Conservation (phyloP, 2,797 vertebrate species). For the Alouatta caraya region DNA sequence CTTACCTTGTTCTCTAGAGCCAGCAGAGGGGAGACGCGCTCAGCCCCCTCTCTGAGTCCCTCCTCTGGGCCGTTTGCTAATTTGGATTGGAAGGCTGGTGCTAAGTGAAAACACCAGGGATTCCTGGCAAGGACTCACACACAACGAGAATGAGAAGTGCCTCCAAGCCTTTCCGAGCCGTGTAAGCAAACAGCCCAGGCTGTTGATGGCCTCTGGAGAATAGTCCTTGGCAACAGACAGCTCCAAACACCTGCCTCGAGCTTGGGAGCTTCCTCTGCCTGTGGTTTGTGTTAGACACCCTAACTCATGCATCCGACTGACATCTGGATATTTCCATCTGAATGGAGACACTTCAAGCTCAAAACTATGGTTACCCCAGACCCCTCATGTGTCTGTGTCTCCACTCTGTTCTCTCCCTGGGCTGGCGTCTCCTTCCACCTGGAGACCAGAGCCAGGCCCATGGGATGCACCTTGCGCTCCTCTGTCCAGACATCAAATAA, state of each 20-base stretch:
- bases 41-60: conserved; percentile 53
- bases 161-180: conserved; percentile 71
- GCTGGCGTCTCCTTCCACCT: neutral
- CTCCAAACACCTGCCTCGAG: conserved; percentile 40
- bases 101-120: conserved; percentile 81
- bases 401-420: neutral
- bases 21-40: neutral
- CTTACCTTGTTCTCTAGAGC: neutral
- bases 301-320: neutral
- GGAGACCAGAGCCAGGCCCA: neutral
- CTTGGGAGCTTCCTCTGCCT: conserved; percentile 31
- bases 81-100: conserved; percentile 77
- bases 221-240: neutral
- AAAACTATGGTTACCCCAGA: neutral
- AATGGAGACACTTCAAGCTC: neutral
- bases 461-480: neutral
- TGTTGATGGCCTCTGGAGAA: neutral
- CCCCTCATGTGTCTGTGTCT: neutral
- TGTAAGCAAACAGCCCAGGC: conserved; percentile 55
- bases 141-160: conserved; percentile 70
- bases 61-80: conserved; percentile 77
- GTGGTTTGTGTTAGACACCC: conserved; percentile 31
- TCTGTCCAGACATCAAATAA: neutral
- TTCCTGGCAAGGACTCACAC: conserved; percentile 77
- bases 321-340: neutral